These are phyloP conservation scores for Erebia palarica DNA, from an alignment of 2,888 invertebrate genomes.

Conservation along the genomic window DNA sequence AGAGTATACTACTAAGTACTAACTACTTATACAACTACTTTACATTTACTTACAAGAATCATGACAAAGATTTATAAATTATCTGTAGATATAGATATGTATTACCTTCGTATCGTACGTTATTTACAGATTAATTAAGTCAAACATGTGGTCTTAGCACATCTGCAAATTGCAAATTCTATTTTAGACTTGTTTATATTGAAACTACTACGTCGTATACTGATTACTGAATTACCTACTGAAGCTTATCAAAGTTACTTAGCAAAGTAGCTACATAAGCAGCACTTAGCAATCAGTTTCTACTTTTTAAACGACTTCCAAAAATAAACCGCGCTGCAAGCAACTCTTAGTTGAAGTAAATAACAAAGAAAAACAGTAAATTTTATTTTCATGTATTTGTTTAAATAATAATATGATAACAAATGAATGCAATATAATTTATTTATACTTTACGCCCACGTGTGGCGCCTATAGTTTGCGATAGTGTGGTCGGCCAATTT, in stretches of 20 bases:
- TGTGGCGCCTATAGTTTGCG: conserved; percentile 10
- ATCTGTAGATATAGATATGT: too few relatives aligned
- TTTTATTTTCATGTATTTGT: conserved; percentile 11
- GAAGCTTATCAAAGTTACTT: conserved; percentile 3
- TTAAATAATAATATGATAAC: conserved; percentile 12
- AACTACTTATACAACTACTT: too few relatives aligned
- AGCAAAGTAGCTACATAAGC: background rate
- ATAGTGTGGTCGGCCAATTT: conserved; percentile 1
- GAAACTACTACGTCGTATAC: background rate
- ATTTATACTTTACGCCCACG: conserved; percentile 4
- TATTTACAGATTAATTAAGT: conserved; percentile 20
- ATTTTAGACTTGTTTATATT: conserved; percentile 29
- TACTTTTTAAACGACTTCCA: background rate
- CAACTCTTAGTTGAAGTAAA: background rate
- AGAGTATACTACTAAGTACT: too few relatives aligned
- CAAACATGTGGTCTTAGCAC: conserved; percentile 42
- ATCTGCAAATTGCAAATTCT: conserved; percentile 42
- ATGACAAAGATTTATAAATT: too few relatives aligned
- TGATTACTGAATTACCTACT: background rate
- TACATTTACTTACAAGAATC: too few relatives aligned
- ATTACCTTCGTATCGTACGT: background rate
- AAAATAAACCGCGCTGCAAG: background rate
- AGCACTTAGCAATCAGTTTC: background rate
- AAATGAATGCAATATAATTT: conserved; percentile 9
- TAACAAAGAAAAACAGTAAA: conserved; percentile 3